Evolutionary conservation across 37 sponge, comb jelly and placozoan genomes (phyloP), one percentile per base, ranked within the genome.

Genomic region (Aplysina aerophoba): DNA sequence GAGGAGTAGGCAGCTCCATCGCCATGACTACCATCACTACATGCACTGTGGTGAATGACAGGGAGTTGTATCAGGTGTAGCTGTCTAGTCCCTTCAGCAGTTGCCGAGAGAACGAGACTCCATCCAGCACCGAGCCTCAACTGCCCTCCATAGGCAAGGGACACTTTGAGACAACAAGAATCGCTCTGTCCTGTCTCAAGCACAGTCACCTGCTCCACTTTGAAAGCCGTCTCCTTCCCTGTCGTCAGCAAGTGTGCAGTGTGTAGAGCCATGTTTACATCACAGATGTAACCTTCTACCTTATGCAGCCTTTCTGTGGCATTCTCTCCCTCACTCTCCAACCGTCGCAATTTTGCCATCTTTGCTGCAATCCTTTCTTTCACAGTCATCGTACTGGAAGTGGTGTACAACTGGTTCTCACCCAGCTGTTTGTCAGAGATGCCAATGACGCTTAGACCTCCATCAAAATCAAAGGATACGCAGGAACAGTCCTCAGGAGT

Each of bases 81-180:
- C 6, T 35, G 4, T 30, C 30, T 4, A 30, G 71, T 6, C 1
- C 30, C 33, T 69, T 34, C 71, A 69, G 34, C 71, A 34, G 71
- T n/a, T n/a, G n/a, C n/a, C 15, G 17, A 53, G 6, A 50, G 20
- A 40, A 75, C 15, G 24, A 75, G 17, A 41, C 78, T 75, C 85
- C 85, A 85, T 0, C 85, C 85, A 16, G 25, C 16, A 6, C 79
- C 62, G 20, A 85, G 85, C 34, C 39, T 15, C 1, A 19, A 36
- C 17, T 19, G 21, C 8, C 85, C 78, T 0, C 28, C 20, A 60
- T 85, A 85, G 31, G 30, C 24, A 27, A 85, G 75, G 44, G 0
- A 0, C 2, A 78, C 61, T 2, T 85, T 21, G 41, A 85, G 13
- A 44, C n/a, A 36, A 8, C 16, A 31, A 4, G 71, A 69, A 4